These are phyloP conservation scores for Parotia lawesii DNA, from an alignment of 2,113 vertebrate genomes.

Conservation along the genomic window DNA sequence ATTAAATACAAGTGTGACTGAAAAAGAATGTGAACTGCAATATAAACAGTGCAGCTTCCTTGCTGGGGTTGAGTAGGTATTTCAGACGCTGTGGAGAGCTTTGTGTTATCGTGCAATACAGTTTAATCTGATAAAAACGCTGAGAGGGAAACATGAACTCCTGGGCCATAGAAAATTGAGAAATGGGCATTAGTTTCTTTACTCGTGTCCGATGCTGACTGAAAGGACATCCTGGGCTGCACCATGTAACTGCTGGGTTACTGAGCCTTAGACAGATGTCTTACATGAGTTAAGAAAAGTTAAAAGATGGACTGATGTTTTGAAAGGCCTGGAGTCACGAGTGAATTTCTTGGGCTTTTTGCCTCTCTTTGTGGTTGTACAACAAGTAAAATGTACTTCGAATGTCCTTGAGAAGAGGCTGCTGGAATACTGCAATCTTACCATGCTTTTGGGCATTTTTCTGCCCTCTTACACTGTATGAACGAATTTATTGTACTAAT, in stretches of 20 bases:
- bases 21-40: not conserved
- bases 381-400: not conserved
- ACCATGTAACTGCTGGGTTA: not conserved
- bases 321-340: not conserved
- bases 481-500: conserved; percentile 12
- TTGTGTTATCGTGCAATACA: not conserved
- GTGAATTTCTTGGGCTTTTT: not conserved
- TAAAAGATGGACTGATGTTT: not conserved
- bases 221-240: not conserved
- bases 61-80: not conserved
- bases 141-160: not conserved
- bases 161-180: not conserved
- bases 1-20: not conserved
- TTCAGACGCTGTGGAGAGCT: not conserved
- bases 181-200: not conserved
- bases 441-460: not conserved
- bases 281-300: not conserved
- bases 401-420: not conserved
- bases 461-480: not conserved
- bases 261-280: not conserved
- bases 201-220: not conserved
- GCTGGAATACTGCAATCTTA: not conserved
- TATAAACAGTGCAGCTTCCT: not conserved
- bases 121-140: not conserved
- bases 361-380: not conserved